A percentile compares a stretch with the other conserved stretches of the same genome.
phyloP scores from a whole-genome alignment of 2,888 invertebrate genomes.

The Danaus chrysippus region DNA sequence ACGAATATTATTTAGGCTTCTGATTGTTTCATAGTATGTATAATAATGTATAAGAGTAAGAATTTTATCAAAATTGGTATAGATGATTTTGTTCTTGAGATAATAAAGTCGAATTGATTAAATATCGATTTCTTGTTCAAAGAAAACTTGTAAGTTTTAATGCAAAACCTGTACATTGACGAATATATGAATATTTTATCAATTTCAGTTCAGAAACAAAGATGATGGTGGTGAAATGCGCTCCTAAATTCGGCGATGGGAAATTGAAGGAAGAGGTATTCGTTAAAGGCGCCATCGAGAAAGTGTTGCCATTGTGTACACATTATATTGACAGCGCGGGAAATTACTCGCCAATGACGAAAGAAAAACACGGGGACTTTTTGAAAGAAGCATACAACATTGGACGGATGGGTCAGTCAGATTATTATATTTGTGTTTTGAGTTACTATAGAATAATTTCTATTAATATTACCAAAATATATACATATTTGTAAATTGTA shows the following conservation, averaged over 20 bases:
- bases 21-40: too few species aligned
- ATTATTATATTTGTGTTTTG: too few species aligned
- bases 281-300: constrained; percentile 97
- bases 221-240: constrained; percentile 98
- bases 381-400: constrained; percentile 90
- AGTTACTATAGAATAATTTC: too few species aligned
- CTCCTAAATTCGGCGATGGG: constrained; percentile 86
- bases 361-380: constrained; percentile 90
- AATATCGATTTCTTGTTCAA: too few species aligned
- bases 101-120: too few species aligned
- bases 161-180: not conserved
- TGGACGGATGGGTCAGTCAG: constrained; percentile 85
- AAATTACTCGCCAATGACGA: constrained; percentile 83
- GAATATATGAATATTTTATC: not conserved
- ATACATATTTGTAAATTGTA: too few species aligned
- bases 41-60: too few species aligned
- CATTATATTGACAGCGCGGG: constrained; percentile 88
- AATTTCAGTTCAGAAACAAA: constrained; percentile 92
- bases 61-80: too few species aligned
- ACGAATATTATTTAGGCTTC: too few species aligned
- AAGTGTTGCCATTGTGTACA: constrained; percentile 91
- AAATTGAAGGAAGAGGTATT: constrained; percentile 88
- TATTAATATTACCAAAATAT: too few species aligned
- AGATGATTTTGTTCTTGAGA: too few species aligned
- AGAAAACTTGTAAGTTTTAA: too few species aligned